These are phyloP conservation scores for Zaprionus lineosus DNA, from an alignment of 2,888 invertebrate genomes.

Conservation along the genomic window DNA sequence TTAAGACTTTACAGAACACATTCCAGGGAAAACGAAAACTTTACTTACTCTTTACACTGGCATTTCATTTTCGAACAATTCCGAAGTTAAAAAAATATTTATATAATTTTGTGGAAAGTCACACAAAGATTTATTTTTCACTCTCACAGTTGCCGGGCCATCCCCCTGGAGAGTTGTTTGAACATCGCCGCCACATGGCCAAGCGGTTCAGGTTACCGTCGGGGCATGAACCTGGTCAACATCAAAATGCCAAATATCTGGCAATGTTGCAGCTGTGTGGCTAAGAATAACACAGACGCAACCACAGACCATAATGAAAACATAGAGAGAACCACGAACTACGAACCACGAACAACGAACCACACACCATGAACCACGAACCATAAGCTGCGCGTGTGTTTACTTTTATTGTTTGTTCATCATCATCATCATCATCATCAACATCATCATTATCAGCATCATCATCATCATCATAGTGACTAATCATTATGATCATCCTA, in stretches of 20 bases:
- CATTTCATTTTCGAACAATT: too few species aligned
- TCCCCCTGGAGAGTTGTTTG: conserved; percentile 8
- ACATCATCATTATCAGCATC: conserved; percentile 6
- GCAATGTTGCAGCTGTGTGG: conserved; percentile 17
- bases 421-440: conserved; percentile 25
- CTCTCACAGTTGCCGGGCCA: not conserved
- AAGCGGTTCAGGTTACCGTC: conserved; percentile 11
- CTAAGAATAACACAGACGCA: not conserved
- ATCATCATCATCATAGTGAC: not conserved
- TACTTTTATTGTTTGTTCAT: conserved; percentile 52
- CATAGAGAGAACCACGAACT: too few species aligned
- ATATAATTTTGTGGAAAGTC: conserved; percentile 13
- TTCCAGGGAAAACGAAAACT: too few species aligned
- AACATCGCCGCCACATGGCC: conserved; percentile 6
- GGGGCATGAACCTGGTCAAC: not conserved
- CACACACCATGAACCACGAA: conserved; percentile 22
- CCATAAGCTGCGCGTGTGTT: conserved; percentile 53
- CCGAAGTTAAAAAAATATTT: too few species aligned
- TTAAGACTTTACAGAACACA: not conserved
- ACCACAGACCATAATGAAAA: conserved; percentile 1
- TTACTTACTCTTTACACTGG: too few species aligned
- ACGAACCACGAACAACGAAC: too few species aligned
- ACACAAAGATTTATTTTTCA: conserved; percentile 5
- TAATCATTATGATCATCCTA: not conserved
- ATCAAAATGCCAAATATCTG: conserved; percentile 1